Percentiles rank a stretch among this genome's conserved stretches.
These are phyloP conservation scores for Cremastinae sp. DNA, from an alignment of 2,888 invertebrate species.

Conservation along the genomic window DNA sequence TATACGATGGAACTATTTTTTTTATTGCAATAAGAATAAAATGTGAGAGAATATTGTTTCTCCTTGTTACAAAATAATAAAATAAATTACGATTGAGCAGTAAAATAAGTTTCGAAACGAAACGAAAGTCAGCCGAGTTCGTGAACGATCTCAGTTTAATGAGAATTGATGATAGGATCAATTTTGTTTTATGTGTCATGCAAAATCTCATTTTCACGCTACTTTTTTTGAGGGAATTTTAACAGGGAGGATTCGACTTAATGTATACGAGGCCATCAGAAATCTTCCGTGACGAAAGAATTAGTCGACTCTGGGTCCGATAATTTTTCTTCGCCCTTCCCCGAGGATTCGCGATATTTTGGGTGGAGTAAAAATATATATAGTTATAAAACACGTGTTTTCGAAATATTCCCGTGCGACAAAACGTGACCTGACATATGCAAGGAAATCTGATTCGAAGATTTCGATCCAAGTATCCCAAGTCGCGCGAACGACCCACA, in stretches of 20 bases:
- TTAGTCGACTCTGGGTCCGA: constrained; percentile 46
- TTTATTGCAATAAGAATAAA: too few relatives aligned
- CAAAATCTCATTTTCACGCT: constrained; percentile 5
- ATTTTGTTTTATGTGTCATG: not conserved
- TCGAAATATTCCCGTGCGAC: constrained; percentile 4
- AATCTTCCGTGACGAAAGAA: constrained; percentile 56
- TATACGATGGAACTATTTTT: too few relatives aligned
- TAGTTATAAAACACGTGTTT: too few relatives aligned
- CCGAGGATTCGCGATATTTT: constrained; percentile 9
- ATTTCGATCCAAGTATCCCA: constrained; percentile 37
- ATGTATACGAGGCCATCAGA: constrained; percentile 50
- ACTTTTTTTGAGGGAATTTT: constrained; percentile 44
- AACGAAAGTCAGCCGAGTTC: too few relatives aligned
- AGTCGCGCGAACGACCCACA: constrained; percentile 10
- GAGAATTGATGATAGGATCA: too few relatives aligned
- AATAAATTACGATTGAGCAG: too few relatives aligned
- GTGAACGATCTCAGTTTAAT: too few relatives aligned
- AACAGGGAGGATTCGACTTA: constrained; percentile 31
- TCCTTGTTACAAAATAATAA: too few relatives aligned
- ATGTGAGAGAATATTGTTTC: too few relatives aligned
- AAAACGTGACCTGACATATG: constrained; percentile 39
- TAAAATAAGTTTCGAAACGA: too few relatives aligned
- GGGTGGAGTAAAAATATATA: not conserved
- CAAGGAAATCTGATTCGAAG: constrained; percentile 33
- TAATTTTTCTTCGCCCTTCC: constrained; percentile 27